Evolutionary conservation across 1,140 invertebrate species (phyloP), one percentile per base, ranked within the genome.

Genomic region (Bombus consobrinus): DNA sequence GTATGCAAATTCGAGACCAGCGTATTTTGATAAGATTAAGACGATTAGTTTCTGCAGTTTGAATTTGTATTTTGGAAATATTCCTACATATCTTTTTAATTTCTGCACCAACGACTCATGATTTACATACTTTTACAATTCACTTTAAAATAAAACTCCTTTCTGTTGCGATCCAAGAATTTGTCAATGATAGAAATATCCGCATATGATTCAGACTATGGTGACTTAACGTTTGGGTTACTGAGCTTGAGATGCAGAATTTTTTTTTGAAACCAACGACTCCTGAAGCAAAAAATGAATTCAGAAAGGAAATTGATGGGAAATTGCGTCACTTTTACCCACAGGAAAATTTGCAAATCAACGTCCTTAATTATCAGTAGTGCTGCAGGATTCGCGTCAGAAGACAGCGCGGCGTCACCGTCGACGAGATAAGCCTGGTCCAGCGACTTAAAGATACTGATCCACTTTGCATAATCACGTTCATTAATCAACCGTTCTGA

Each of bases 381-480:
- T 34, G 37, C 25, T 18, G 28, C 47, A 41, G 28, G 37, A 43
- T 62, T 73, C 79, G 39, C 77, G 13, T 62, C 39, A 43, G 9
- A 25, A 80, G 28, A 10, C 37, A 25, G 62, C 39, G 10, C 37
- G 28, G 39, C 39, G 18, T 32, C n/a, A 15, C 43, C 22, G 1
- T 73, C 15, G 59, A 13, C 62, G 15, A 41, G 59, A 76, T 66
- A 75, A 75, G 64, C 41, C 39, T 74, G 37, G 59, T 39, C 15
- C 28, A n/a, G 37, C 8, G 53, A 74, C 77, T 43, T 66, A 41
- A 34, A 53, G 86, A 88, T 83, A 87, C 47, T 64, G 69, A 88
- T 69, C 86, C 59, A 59, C 37, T 89, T 89, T 89, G 83, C 87
- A 88, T 89, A 84, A 89, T 89, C 87, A 87, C 80, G 78, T 89